Conservation (phyloP, 23 tunicate genomes). For the Styela plicata region DNA sequence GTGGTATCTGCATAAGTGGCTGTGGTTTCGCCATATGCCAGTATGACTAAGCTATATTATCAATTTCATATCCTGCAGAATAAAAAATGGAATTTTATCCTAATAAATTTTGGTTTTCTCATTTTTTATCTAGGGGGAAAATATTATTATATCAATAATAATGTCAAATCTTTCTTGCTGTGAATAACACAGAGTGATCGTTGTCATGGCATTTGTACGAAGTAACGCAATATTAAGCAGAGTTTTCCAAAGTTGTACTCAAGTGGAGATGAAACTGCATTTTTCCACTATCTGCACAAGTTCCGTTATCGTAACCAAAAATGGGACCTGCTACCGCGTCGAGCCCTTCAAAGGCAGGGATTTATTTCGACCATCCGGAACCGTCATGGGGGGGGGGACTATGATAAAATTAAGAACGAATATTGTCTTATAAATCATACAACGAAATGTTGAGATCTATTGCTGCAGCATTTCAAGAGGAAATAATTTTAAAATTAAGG, state of each 20-base stretch:
- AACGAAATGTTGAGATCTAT: conserved; percentile 20
- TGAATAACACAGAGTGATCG: too few species aligned
- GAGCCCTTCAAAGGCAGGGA: conserved; percentile 34
- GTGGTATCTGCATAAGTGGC: too few species aligned
- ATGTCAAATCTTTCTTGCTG: too few species aligned
- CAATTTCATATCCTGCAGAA: too few species aligned
- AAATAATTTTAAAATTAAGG: background rate
- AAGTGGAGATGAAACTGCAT: background rate
- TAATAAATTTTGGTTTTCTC: too few species aligned
- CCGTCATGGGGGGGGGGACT: too few species aligned
- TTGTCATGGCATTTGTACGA: background rate
- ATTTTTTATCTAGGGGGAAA: too few species aligned
- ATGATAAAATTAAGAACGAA: conserved; percentile 4
- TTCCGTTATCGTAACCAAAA: conserved; percentile 11
- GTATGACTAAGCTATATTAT: too few species aligned
- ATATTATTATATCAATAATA: too few species aligned
- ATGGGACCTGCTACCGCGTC: conserved; percentile 4
- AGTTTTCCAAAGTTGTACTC: background rate
- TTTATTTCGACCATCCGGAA: conserved; percentile 15
- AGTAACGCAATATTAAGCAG: background rate
- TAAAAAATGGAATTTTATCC: too few species aligned
- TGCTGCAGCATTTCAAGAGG: conserved; percentile 30
- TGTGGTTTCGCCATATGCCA: too few species aligned
- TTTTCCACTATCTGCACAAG: background rate
- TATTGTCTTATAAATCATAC: conserved; percentile 6